Evolutionary conservation across 1,140 invertebrate genomes (phyloP), one percentile per base, ranked within the genome.

Genomic region (Vanessa tameamea): DNA sequence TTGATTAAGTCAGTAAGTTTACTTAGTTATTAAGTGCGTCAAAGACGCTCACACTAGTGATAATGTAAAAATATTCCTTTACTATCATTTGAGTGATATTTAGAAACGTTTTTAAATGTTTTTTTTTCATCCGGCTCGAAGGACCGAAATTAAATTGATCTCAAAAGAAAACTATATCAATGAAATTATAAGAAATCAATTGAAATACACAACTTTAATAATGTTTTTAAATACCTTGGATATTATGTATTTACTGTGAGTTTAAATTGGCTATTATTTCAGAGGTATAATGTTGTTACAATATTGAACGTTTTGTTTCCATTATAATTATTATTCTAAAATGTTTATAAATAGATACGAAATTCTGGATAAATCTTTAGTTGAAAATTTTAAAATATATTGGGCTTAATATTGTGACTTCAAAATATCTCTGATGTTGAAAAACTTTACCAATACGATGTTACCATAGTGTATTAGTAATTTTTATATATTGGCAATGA

Each of bases 121-220:
- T 78, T 72, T 69, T 79, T 78, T 77, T 50, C 47, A 61, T 64
- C 75, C 69, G 80, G 79, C 79, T 81, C 79, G 76, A 80, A 83
- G 81, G 81, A 84, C 81, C 78, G 79, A 81, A 78, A 79, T n/a
- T 82, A 67, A 50, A 75, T 79, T 82, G 83, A 83, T 82, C 80
- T 83, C 82, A 61, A 57, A 31, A 57, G 7, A 23, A 8, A 57
- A 16, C n/a, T n/a, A 53, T 16, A 53, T 50, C 13, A 14, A 50
- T 53, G 15, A 53, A 53, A 53, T 53, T 53, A 53, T 53, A 53
- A 53, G n/a, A n/a, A 53, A 15, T n/a, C 15, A 53, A n/a, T 23
- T 57, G 11, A 13, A 57, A 57, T 7, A 5, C 20, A 13, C 11
- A 26, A n/a, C 15, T n/a, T 53, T 16, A 57, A 57, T 57, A 23